phyloP scores from a whole-genome alignment of 1,140 invertebrate genomes.

The Ganaspis sp. region DNA sequence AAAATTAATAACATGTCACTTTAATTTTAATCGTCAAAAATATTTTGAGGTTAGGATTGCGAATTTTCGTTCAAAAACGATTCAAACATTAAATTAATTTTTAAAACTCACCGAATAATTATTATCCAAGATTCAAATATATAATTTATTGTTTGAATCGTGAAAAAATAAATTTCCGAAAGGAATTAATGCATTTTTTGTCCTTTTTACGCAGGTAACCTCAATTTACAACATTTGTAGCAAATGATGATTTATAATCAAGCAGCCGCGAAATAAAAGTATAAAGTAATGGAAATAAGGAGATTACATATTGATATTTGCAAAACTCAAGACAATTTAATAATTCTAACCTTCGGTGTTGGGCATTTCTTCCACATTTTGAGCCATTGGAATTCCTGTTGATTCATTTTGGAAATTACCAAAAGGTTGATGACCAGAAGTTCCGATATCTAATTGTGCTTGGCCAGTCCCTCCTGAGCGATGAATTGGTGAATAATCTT shows the following conservation, averaged over 20 bases:
- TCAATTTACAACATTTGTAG: too few relatives aligned
- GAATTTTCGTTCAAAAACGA: neutral
- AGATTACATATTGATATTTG: neutral
- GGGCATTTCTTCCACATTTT: constrained; percentile 63
- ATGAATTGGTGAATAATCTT: constrained; percentile 67
- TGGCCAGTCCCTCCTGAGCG: constrained; percentile 51
- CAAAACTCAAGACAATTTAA: neutral
- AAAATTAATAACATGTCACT: too few relatives aligned
- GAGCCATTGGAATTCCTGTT: constrained; percentile 59
- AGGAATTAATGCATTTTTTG: too few relatives aligned
- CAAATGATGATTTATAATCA: too few relatives aligned
- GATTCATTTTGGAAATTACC: constrained; percentile 59
- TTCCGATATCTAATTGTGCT: constrained; percentile 64
- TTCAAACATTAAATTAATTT: too few relatives aligned
- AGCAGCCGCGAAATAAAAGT: too few relatives aligned
- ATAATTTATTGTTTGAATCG: too few relatives aligned
- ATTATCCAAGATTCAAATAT: too few relatives aligned
- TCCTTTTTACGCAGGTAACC: too few relatives aligned
- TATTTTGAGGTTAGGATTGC: neutral
- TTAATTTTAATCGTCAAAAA: too few relatives aligned
- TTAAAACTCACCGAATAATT: too few relatives aligned
- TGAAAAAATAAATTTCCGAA: neutral
- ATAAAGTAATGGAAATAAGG: too few relatives aligned
- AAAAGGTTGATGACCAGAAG: constrained; percentile 63
- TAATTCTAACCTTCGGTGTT: constrained; percentile 46